These are phyloP conservation scores for Caenorhabditis sp. DNA, from an alignment of 2,888 invertebrate species.

Conservation along the genomic window DNA sequence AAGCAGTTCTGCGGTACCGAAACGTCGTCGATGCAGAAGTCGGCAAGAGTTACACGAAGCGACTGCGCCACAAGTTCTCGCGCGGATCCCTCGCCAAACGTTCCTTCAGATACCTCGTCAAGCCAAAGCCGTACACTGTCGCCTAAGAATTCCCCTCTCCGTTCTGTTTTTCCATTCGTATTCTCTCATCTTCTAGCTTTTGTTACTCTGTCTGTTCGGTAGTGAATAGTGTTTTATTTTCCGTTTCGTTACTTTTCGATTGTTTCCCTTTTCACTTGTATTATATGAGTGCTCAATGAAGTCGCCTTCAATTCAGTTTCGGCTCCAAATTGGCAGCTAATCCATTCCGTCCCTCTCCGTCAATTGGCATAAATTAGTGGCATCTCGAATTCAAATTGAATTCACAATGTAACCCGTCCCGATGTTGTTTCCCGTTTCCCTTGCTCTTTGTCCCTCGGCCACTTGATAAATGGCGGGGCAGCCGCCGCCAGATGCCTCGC, in stretches of 20 bases:
- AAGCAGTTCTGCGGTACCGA: conserved; percentile 70
- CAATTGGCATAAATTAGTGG: conserved; percentile 6
- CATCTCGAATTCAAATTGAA: conserved; percentile 23
- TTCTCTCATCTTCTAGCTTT: conserved; percentile 3
- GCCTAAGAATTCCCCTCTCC: conserved; percentile 51
- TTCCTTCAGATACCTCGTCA: conserved; percentile 72
- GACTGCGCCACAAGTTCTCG: conserved; percentile 74
- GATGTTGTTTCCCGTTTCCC: conserved; percentile 13
- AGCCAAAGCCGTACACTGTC: conserved; percentile 74
- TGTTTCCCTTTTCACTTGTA: conserved; percentile 22
- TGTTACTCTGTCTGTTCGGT: conserved; percentile 3
- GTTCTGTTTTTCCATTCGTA: neutral
- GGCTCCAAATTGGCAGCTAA: conserved; percentile 13
- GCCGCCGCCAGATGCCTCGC: conserved; percentile 12
- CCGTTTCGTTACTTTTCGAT: neutral
- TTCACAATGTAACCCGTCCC: conserved; percentile 9
- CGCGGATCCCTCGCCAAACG: conserved; percentile 73
- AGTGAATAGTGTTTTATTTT: conserved; percentile 1
- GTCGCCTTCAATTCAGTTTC: neutral
- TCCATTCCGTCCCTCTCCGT: conserved; percentile 1
- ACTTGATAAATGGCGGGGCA: conserved; percentile 25
- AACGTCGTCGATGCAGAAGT: conserved; percentile 63
- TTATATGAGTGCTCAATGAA: conserved; percentile 39
- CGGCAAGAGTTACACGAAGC: conserved; percentile 66
- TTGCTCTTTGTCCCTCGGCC: conserved; percentile 30